Conservation (phyloP, 2,113 vertebrate genomes). For the Bucco capensis region DNA sequence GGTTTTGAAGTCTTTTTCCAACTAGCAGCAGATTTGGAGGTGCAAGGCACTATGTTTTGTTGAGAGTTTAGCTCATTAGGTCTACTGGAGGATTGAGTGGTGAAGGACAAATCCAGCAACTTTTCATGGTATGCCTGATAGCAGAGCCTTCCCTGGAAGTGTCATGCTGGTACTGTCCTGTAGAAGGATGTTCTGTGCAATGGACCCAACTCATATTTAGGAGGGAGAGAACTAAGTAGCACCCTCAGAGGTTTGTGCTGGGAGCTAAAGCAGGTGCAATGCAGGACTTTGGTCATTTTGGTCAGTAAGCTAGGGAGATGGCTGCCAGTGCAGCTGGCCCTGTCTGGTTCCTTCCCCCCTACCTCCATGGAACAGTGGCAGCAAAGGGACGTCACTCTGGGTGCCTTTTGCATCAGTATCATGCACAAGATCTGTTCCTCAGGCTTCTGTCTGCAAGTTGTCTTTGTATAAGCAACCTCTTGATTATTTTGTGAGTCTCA, state of each 20-base stretch:
- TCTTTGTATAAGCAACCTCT: background rate
- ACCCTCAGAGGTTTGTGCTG: background rate
- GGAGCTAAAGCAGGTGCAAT: background rate
- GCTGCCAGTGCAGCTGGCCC: background rate
- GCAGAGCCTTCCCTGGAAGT: background rate
- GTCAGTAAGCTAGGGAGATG: background rate
- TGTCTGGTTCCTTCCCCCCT: background rate
- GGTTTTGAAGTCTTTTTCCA: background rate
- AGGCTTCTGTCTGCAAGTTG: background rate
- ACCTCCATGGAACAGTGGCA: background rate
- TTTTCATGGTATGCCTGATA: background rate
- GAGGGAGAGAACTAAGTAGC: background rate
- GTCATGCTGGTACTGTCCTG: background rate
- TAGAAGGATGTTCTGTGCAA: background rate
- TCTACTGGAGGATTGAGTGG: background rate
- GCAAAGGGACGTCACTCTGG: background rate
- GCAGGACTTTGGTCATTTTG: fast-evolving
- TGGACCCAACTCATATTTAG: background rate
- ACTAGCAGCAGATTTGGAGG: background rate
- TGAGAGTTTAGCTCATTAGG: background rate
- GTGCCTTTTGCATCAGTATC: background rate
- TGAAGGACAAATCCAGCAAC: background rate
- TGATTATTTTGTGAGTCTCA: background rate
- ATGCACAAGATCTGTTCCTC: background rate
- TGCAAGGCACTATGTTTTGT: background rate